Evolutionary conservation across 2,888 invertebrate genomes (phyloP), one percentile per base, ranked within the genome.

Genomic region (Tolmerus cingulatus): DNA sequence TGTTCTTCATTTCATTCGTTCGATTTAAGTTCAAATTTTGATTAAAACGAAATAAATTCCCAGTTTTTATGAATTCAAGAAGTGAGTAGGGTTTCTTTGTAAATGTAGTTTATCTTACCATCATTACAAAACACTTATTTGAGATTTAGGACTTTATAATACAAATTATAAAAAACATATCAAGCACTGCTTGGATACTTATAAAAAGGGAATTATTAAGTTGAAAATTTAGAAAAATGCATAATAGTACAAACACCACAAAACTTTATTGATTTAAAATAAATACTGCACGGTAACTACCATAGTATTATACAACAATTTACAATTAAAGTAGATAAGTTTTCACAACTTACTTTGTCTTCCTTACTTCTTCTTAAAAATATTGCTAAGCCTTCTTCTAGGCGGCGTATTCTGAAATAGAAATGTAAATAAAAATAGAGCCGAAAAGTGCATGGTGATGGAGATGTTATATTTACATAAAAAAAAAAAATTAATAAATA

Each of bases 331-430:
- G 40, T 40, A 40, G 1, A 34, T 34, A 34, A 34, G 34, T 34
- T 34, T 34, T 77, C 40, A 77, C 34, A 66, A 86, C 81, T 82
- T 19, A 55, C 37, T 76, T 43, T 19, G 19, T 66, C 23, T 23
- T 66, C 9, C 4, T 89, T 90, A 91, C 87, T 92, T 92, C 88
- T 92, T 91, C 89, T 92, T 92, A 87, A 92, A 92, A 88, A 92
- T 91, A 89, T 90, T 92, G 89, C 92, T 92, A 55, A 92, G 90
- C 14, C 92, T 91, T 89, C 92, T 90, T 89, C 90, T 92, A 14
- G 92, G 92, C 43, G 92, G 91, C 3, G 92, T 90, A 76, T 92
- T 92, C 92, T 92, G 91, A 55, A 91, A 90, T 89, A 87, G 89
- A 82, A 89, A 87, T n/a, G 5, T 14, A 51, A 78, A 74, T 40